Base-by-base conservation (phyloP, 2,113 vertebrate genomes). In the Periophthalmodon schlosseri region DNA sequence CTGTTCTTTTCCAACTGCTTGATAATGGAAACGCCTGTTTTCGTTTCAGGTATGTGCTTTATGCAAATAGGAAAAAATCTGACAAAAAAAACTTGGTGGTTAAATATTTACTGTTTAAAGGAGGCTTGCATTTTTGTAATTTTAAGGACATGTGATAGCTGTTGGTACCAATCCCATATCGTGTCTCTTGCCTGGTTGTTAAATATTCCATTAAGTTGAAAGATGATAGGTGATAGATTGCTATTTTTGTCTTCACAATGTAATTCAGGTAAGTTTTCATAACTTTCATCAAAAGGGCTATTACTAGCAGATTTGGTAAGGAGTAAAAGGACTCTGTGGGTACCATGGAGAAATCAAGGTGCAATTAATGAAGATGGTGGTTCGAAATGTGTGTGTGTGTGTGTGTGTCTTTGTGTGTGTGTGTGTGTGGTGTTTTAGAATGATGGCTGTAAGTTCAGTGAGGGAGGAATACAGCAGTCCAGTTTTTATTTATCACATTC, bases 241-340 rank as follows among this genome's bases (percentile, higher is more conserved):
- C 75, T 75, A 63, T 82, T 81, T 89, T 74, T 85, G 80, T 92
- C 87, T 87, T 90, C 84, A 87, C 77, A 54, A 78, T 87, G 90
- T 91, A 88, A 92, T 93, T 94, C 92, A 91, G 92, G 92, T 92
- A 86, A 88, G 90, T 93, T 44, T 92, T 91, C 89, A 86, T 88
- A 88, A 90, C 82, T 83, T 86, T 92, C 88, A 91, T 94, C 85
- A 93, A 88, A 94, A 95, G 94, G 93, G 93, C 94, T 94, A 93
- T 83, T 89, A 80, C 72, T 86, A 86, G 89, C 81, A 78, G 84
- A 69, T 79, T 84, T 72, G 79, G 82, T 80, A 83, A 24, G 66
- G 84, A 87, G 85, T 87, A 79, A 83, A 79, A 80, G 75, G 82
- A 83, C 75, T 87, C 86, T 85, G 64, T 83, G 64, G 70, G 72